These are phyloP conservation scores for Sarotherodon lohbergeri DNA, from an alignment of 2,113 vertebrate genomes.

Conservation along the genomic window DNA sequence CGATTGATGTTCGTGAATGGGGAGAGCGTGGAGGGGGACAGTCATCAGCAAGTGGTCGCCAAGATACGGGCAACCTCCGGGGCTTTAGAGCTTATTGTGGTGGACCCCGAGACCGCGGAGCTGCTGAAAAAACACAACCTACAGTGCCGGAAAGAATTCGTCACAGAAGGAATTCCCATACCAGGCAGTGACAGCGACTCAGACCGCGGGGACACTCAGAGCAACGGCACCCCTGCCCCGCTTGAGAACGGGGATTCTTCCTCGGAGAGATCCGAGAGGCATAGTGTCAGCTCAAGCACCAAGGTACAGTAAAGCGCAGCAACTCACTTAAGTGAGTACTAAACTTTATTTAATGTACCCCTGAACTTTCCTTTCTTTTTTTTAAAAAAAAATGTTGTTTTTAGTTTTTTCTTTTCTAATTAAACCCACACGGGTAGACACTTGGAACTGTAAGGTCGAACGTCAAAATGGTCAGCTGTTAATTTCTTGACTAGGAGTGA, in stretches of 20 bases:
- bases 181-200: slow-evolving; percentile 38
- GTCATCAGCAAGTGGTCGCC: slow-evolving; percentile 90
- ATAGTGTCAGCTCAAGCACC: slow-evolving; percentile 48
- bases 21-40: slow-evolving; percentile 85
- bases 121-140: slow-evolving; percentile 72
- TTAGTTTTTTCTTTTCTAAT: not conserved
- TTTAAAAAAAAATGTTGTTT: not conserved
- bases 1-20: slow-evolving; percentile 86
- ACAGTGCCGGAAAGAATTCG: slow-evolving; percentile 68
- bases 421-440: not conserved
- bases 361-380: not conserved
- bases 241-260: slow-evolving; percentile 50
- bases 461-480: not conserved
- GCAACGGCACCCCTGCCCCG: slow-evolving; percentile 39
- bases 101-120: slow-evolving; percentile 75
- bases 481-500: not conserved
- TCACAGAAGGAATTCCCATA: slow-evolving; percentile 66
- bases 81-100: slow-evolving; percentile 81
- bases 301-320: slow-evolving; percentile 16
- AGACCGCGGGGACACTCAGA: slow-evolving; percentile 14
- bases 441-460: not conserved
- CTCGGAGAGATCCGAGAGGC: slow-evolving; percentile 23
- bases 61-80: slow-evolving; percentile 79
- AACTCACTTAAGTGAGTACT: not conserved
- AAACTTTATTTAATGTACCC: not conserved